These are phyloP conservation scores for Tanytarsus gracilentus DNA, from an alignment of 2,888 invertebrate genomes.

Conservation along the genomic window DNA sequence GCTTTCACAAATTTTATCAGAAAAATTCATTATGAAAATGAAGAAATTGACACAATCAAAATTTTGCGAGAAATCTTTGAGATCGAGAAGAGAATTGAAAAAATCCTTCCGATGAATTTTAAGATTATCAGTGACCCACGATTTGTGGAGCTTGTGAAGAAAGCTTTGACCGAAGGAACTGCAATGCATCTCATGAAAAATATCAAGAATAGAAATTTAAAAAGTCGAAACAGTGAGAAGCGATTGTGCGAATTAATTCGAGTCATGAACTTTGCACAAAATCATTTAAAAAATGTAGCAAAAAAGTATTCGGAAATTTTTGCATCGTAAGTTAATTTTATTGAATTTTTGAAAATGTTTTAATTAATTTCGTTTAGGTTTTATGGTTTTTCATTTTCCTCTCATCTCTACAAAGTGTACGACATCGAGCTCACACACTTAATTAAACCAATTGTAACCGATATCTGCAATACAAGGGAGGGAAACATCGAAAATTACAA, in stretches of 20 bases:
- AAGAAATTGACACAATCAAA: neutral
- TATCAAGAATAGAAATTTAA: neutral
- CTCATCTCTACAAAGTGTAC: neutral
- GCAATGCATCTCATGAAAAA: neutral
- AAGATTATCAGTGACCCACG: neutral
- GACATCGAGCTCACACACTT: constrained; percentile 4
- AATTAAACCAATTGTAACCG: constrained; percentile 9
- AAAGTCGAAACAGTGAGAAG: neutral
- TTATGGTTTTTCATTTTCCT: neutral
- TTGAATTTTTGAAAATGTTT: neutral
- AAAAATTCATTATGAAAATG: neutral
- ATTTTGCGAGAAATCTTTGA: constrained; percentile 2
- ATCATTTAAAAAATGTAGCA: neutral
- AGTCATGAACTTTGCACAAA: neutral
- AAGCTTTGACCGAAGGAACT: neutral
- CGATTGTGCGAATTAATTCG: neutral
- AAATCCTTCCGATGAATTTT: neutral
- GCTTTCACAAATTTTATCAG: neutral
- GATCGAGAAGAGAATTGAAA: neutral
- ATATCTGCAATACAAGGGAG: neutral
- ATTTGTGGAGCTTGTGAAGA: neutral
- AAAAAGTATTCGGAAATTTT: constrained; percentile 1
- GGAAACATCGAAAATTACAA: constrained; percentile 15
- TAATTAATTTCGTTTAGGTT: neutral
- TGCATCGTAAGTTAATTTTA: neutral